phyloP scores from a whole-genome alignment of 2,797 vertebrate genomes.

The Microcaecilia unicolor region DNA sequence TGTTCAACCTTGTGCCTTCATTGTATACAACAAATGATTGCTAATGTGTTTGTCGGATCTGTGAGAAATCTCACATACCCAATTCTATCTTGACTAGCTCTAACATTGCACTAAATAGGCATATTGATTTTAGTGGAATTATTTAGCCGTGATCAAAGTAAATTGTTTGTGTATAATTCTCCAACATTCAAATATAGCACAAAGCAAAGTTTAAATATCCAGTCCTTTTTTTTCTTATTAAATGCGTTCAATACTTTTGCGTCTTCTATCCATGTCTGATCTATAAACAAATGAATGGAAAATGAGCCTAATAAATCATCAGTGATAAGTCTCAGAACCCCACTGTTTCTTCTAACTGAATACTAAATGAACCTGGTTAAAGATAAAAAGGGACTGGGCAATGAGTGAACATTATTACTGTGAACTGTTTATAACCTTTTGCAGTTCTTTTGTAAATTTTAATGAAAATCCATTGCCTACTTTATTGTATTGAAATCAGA shows the following conservation, averaged over 20 bases:
- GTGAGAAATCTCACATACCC: too few species aligned
- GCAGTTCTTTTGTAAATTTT: constrained; percentile 20
- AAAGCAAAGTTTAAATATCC: constrained; percentile 29
- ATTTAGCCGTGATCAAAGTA: constrained; percentile 31
- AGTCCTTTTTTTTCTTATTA: constrained; percentile 20
- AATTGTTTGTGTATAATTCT: constrained; percentile 34
- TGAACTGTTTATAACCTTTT: constrained; percentile 22
- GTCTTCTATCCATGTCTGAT: constrained; percentile 36
- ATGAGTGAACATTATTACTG: constrained; percentile 17
- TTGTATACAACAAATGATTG: too few species aligned
- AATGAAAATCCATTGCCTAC: constrained; percentile 11
- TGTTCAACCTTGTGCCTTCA: too few species aligned
- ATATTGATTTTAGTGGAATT: constrained; percentile 40
- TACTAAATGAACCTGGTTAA: constrained; percentile 26
- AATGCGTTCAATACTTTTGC: constrained; percentile 31
- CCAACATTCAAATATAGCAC: constrained; percentile 16
- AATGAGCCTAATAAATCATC: constrained; percentile 54
- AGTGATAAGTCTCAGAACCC: constrained; percentile 37
- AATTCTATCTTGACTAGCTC: constrained; percentile 10
- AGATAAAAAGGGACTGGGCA: constrained; percentile 22
- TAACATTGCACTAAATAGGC: constrained; percentile 8
- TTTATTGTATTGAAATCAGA: constrained; percentile 16
- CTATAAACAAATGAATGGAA: constrained; percentile 56
- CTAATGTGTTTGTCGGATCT: too few species aligned
- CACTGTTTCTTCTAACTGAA: constrained; percentile 30